Evolutionary conservation across 2,113 vertebrate species (phyloP).

Genomic region (Neoarius graeffei): DNA sequence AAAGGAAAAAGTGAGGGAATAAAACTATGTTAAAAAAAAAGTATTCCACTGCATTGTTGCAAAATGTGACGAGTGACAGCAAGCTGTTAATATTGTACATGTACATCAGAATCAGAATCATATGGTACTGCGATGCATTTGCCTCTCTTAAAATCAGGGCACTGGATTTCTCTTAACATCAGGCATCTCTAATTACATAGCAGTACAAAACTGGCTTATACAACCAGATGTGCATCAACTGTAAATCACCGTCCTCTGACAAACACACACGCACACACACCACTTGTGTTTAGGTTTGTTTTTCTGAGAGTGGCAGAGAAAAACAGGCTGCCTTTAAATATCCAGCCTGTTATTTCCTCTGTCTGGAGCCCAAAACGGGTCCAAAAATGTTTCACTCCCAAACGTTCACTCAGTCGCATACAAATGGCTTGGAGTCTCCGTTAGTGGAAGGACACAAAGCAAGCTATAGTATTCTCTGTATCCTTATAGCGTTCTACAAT

Average conservation of each 20-base stretch:
- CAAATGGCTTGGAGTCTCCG: neutral
- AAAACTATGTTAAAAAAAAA: neutral
- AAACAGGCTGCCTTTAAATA: constrained; percentile 51
- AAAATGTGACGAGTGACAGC: neutral
- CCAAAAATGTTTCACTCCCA: constrained; percentile 11
- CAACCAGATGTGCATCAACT: constrained; percentile 58
- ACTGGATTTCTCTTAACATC: constrained; percentile 36
- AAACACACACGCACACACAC: constrained; percentile 17
- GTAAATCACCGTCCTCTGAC: constrained; percentile 48
- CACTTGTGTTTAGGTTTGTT: constrained; percentile 44
- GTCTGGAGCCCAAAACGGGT: constrained; percentile 5
- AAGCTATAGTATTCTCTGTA: neutral
- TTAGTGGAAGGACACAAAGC: neutral
- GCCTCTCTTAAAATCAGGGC: constrained; percentile 10
- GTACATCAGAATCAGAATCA: neutral
- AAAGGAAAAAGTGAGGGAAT: neutral
- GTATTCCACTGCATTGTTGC: constrained; percentile 19
- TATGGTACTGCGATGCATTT: neutral
- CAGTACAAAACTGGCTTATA: constrained; percentile 40
- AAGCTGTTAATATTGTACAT: constrained; percentile 7
- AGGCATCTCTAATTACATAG: constrained; percentile 53
- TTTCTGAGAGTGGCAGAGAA: constrained; percentile 34
- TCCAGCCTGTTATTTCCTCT: constrained; percentile 40
- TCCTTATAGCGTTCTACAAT: neutral
- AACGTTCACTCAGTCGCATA: neutral